These are phyloP conservation scores for Clangula hyemalis DNA, from an alignment of 2,797 vertebrate genomes.

Conservation along the genomic window DNA sequence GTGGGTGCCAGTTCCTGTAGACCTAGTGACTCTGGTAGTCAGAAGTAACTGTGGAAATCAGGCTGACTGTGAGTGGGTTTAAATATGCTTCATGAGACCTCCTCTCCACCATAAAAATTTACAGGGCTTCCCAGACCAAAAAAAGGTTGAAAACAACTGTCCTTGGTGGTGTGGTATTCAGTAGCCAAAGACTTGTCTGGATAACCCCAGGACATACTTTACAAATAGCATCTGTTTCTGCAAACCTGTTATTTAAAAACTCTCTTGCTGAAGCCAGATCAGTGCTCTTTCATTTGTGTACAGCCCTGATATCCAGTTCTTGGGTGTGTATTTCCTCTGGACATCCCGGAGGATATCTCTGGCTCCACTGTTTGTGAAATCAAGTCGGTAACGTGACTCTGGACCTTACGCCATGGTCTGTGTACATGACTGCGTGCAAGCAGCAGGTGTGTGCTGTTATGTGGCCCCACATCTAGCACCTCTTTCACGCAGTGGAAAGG, in stretches of 20 bases:
- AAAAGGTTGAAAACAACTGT: conserved; percentile 33
- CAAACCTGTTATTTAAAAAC: conserved; percentile 52
- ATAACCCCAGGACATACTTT: neutral
- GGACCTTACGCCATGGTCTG: neutral
- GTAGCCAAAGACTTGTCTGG: conserved; percentile 3
- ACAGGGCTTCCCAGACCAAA: neutral
- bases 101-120: neutral
- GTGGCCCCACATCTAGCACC: neutral
- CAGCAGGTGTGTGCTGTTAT: neutral
- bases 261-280: conserved; percentile 31
- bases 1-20: neutral
- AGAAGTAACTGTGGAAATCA: neutral
- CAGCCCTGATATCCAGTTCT: conserved; percentile 37
- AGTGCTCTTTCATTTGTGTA: conserved; percentile 44
- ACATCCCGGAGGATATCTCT: conserved; percentile 60
- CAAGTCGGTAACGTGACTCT: neutral
- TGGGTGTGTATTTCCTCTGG: conserved; percentile 71
- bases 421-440: neutral
- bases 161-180: neutral
- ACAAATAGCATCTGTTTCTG: conserved; percentile 50
- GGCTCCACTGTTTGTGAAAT: conserved; percentile 29
- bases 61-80: neutral
- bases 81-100: neutral
- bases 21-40: neutral
- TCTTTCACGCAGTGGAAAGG: neutral